A percentile compares a stretch with the other conserved stretches of the same genome.
phyloP scores from a whole-genome alignment of 2,113 vertebrate genomes.

The Marmota flaviventris region DNA sequence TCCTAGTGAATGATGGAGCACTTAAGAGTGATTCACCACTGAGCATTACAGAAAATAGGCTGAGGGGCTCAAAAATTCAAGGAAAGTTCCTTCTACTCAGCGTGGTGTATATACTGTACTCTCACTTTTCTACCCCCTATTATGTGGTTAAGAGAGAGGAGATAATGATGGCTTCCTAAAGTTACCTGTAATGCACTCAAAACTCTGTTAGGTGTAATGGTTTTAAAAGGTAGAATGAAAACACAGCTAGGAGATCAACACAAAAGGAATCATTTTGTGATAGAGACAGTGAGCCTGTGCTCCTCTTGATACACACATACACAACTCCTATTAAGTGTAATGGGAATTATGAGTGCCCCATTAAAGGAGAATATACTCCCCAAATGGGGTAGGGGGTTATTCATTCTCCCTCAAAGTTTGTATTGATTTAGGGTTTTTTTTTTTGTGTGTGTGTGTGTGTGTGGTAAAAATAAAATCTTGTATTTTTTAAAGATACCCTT shows the following conservation, averaged over 20 bases:
- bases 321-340: constrained; percentile 60
- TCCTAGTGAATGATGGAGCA: constrained; percentile 84
- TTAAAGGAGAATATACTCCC: not conserved
- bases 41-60: constrained; percentile 87
- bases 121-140: constrained; percentile 81
- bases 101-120: constrained; percentile 72
- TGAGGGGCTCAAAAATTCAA: constrained; percentile 83
- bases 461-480: constrained; percentile 28
- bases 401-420: constrained; percentile 34
- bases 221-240: constrained; percentile 84
- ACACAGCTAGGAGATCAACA: constrained; percentile 79
- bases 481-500: constrained; percentile 47
- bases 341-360: constrained; percentile 68
- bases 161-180: constrained; percentile 82
- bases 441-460: too few relatives aligned
- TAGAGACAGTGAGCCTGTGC: constrained; percentile 45
- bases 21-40: constrained; percentile 85
- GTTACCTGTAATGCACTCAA: constrained; percentile 81
- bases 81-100: constrained; percentile 82
- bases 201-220: constrained; percentile 78
- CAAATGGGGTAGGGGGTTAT: not conserved
- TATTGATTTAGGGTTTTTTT: constrained; percentile 58
- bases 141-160: constrained; percentile 85
- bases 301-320: constrained; percentile 35
- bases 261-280: constrained; percentile 82